phyloP scores from a whole-genome alignment of 2,797 vertebrate species.

The Micromesistius poutassou region DNA sequence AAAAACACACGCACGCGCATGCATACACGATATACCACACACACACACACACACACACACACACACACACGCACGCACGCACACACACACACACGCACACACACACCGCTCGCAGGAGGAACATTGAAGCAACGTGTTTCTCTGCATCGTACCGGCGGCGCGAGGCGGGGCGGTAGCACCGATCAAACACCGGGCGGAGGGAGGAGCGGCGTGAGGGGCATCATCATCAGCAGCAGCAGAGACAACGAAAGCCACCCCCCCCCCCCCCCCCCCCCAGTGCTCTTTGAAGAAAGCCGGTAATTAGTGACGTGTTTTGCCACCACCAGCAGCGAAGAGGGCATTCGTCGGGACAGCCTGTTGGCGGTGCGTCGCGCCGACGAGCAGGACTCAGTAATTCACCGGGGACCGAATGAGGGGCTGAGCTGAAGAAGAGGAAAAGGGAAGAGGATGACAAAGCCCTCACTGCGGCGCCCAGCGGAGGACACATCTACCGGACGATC shows the following conservation, averaged over 20 bases:
- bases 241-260: too few species aligned
- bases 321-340: slow-evolving; percentile 10
- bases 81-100: slow-evolving; percentile 1
- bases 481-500: neutral
- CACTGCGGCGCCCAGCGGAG: neutral
- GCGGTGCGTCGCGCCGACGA: slow-evolving; percentile 12
- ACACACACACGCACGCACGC: neutral
- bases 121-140: slow-evolving; percentile 25
- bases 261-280: too few species aligned
- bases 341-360: slow-evolving; percentile 28
- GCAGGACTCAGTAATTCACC: slow-evolving; percentile 24
- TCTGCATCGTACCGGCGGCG: slow-evolving; percentile 43
- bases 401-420: slow-evolving; percentile 6
- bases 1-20: neutral
- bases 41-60: too few species aligned
- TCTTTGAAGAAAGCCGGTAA: slow-evolving; percentile 37
- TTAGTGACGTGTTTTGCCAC: slow-evolving; percentile 39
- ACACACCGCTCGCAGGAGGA: neutral
- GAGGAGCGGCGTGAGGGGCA: neutral
- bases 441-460: slow-evolving; percentile 25
- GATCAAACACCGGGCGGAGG: neutral
- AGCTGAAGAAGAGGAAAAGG: slow-evolving; percentile 4
- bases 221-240: neutral
- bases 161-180: slow-evolving; percentile 50
- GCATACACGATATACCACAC: too few species aligned